A percentile compares a stretch with the other conserved stretches of the same genome.
These are phyloP conservation scores for Dendrocopos noguchii DNA, from an alignment of 2,113 vertebrate genomes.

Conservation along the genomic window DNA sequence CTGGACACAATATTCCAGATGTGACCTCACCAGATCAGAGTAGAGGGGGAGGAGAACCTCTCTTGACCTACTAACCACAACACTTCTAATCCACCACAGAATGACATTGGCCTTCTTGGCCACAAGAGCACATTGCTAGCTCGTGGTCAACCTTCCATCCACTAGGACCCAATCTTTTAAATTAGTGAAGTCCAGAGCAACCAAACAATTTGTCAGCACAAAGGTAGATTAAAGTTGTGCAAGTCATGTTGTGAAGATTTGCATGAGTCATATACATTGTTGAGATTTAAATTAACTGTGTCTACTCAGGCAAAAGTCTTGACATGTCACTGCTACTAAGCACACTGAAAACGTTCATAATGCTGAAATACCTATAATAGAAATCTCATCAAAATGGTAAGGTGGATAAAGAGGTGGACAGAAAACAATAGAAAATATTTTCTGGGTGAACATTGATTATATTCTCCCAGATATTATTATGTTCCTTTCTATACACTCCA, in stretches of 20 bases:
- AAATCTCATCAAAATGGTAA: conserved; percentile 3
- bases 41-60: no score
- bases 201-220: not conserved
- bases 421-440: conserved; percentile 16
- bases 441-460: not conserved
- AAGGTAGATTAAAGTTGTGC: not conserved
- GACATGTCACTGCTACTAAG: conserved; percentile 5
- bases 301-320: conserved; percentile 14
- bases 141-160: no score
- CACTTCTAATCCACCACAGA: no score
- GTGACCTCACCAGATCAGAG: no score
- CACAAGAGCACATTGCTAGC: no score
- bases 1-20: no score
- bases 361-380: not conserved
- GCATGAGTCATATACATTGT: not conserved
- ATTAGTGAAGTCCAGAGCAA: not conserved
- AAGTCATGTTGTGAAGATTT: not conserved
- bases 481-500: not conserved
- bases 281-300: conserved; percentile 14
- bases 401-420: not conserved
- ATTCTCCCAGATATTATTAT: not conserved
- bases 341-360: not conserved
- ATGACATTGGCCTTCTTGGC: no score
- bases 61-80: no score
- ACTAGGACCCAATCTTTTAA: not conserved